phyloP scores from a whole-genome alignment of 92 coral and sea anemone genomes.

The Porites cylindrica region DNA sequence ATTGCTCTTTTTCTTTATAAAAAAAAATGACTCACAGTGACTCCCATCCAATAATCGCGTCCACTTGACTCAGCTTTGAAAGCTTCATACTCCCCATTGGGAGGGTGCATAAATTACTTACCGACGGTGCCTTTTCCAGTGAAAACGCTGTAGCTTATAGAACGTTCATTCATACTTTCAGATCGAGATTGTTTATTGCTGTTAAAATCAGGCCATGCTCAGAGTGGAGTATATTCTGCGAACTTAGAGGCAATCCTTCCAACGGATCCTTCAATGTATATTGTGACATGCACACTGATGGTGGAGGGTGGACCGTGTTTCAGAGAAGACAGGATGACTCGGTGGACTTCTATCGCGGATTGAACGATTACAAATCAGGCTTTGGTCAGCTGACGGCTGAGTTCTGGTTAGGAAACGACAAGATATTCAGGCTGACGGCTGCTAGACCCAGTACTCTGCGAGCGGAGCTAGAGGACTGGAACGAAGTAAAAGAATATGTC shows the following conservation, averaged over 20 bases:
- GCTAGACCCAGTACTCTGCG: background rate
- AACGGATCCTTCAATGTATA: conserved; percentile 57
- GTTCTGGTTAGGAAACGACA: conserved; percentile 67
- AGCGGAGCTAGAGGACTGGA: background rate
- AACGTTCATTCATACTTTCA: background rate
- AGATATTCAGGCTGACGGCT: conserved; percentile 66
- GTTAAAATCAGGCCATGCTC: conserved; percentile 31
- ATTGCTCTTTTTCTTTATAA: too few relatives aligned
- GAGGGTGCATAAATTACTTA: too few relatives aligned
- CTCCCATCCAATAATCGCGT: too few relatives aligned
- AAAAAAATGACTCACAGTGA: too few relatives aligned
- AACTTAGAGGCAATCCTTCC: too few relatives aligned
- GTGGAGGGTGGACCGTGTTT: conserved; percentile 70
- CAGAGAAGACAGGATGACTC: conserved; percentile 68
- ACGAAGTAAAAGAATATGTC: background rate
- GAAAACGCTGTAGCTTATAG: too few relatives aligned
- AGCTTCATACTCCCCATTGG: too few relatives aligned
- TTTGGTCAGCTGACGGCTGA: conserved; percentile 64
- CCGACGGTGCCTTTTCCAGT: too few relatives aligned
- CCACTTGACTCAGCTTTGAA: too few relatives aligned
- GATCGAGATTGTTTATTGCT: conserved; percentile 24
- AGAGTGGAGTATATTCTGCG: conserved; percentile 41
- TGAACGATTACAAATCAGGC: conserved; percentile 67
- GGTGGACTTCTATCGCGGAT: conserved; percentile 49
- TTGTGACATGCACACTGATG: conserved; percentile 71